Evolutionary conservation across 2,113 vertebrate genomes (phyloP).

Genomic region (Xerus inauris): DNA sequence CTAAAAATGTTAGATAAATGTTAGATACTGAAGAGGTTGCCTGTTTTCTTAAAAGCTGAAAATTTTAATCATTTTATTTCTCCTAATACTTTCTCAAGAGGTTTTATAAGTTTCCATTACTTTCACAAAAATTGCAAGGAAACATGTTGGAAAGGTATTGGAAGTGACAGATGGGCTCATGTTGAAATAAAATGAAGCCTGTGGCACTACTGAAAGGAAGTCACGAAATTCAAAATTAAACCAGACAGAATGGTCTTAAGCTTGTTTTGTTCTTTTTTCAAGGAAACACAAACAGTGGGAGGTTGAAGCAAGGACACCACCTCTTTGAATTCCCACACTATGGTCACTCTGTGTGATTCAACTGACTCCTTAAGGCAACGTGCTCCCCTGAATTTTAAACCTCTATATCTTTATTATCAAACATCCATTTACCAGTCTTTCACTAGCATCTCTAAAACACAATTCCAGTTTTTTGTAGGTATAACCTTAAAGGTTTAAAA

Average conservation of each 20-base stretch:
- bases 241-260: conserved; percentile 9
- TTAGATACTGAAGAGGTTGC: neutral
- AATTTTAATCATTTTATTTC: neutral
- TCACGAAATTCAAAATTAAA: conserved; percentile 62
- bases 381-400: neutral
- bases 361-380: neutral
- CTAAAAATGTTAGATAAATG: neutral
- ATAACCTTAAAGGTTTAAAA: neutral
- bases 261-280: neutral
- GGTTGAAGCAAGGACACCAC: neutral
- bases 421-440: neutral
- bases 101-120: conserved; percentile 16
- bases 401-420: neutral
- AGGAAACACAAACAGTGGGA: conserved; percentile 35
- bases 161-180: conserved; percentile 50
- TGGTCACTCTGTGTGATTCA: neutral
- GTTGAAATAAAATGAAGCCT: conserved; percentile 69
- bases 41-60: conserved; percentile 10
- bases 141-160: conserved; percentile 52
- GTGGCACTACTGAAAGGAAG: conserved; percentile 60
- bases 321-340: neutral
- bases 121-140: conserved; percentile 3
- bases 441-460: neutral
- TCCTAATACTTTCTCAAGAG: conserved; percentile 16
- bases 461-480: neutral